Evolutionary conservation across 2,797 vertebrate species (phyloP), one percentile per base, ranked within the genome.

Genomic region (Nasua narica): DNA sequence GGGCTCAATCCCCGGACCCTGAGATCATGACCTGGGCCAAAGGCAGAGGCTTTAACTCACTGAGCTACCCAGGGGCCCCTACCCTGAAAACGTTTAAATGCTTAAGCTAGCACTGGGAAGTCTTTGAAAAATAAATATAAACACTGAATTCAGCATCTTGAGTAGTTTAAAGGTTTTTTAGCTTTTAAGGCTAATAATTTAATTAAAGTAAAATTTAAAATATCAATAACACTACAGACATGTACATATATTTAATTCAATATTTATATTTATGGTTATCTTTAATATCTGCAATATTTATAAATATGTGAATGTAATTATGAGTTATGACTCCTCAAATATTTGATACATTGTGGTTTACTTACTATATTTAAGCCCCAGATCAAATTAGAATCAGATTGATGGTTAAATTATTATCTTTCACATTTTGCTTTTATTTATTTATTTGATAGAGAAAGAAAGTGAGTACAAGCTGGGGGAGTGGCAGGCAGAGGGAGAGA

Each of bases 91-190:
- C 3, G 65, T 86, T 40, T 74, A 76, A 72, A 78, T 54, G 5
- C 13, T 56, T 5, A 92, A 86, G 40, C 0, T 87, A 74, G 29
- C 2, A 86, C 62, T 82, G 92, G 15, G 0, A 88, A 29, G 52
- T n/a, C 40, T 60, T 93, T 87, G 19, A 94, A 96, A 50, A 94
- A 87, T 89, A 91, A 89, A 90, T n/a, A 92, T 84, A 32, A 94
- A 74, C 52, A 87, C 27, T 70, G 16, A 40, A 78, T 54, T 84
- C 15, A 88, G 50, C 0, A 69, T 50, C 43, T 37, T 91, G 25
- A 32, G 32, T 65, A 65, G 29, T 29, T 76, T 67, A 62, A 74
- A 78, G 1, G 1, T 91, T 21, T 87, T 82, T 70, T 40, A 58
- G 7, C 9, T 91, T 88, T 5, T 56, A 94, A 90, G 93, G 54